Base-by-base conservation (phyloP, 2,888 invertebrate genomes). In the Venustoraphidia nigricollis region DNA sequence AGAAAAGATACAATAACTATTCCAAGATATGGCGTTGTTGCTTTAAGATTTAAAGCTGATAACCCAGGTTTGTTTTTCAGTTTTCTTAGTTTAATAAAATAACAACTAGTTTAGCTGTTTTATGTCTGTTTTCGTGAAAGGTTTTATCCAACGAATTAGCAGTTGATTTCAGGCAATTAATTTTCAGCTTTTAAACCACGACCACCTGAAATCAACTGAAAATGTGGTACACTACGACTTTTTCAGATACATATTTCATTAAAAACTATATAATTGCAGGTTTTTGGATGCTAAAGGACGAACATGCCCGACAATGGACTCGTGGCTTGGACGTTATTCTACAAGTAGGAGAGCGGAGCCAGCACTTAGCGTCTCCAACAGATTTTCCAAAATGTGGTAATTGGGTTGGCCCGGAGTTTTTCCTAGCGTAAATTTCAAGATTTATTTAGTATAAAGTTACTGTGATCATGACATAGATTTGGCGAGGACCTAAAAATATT, bases 271-370 rank as follows among this genome's bases (percentile, higher is more conserved):
- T 27, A 27, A 27, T 27, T 27, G 5, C 56, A 79, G 87, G 87
- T 10, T 83, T 79, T 57, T 88, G 88, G 88, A 73, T 88, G 65
- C 71, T 88, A 62, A 77, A 86, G 55, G 86, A 87, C 55, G 85
- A 86, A 61, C 72, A 80, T 45, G 77, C 83, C 1, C 72, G 75
- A 14, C 80, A 83, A 54, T 82, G 84, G 77, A 81, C 83, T 0
- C 73, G 82, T 53, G 88, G 87, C 1, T 67, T 87, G 61, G 83
- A 83, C 53, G 72, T 86, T 48, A 72, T 87, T 34, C 62, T 88
- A 11, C 80, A 84, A 65, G 83, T 87, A 3, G 86, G 89, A 0
- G 72, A 77, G 43, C 59, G 68, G 36, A 62, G 67, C 17, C 77
- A 88, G 57, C 77, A 86, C 63, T 75, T 79, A 1, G 63, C 73